Evolutionary conservation across 2,888 invertebrate species (phyloP).

Genomic region (Cataglyphis livida): DNA sequence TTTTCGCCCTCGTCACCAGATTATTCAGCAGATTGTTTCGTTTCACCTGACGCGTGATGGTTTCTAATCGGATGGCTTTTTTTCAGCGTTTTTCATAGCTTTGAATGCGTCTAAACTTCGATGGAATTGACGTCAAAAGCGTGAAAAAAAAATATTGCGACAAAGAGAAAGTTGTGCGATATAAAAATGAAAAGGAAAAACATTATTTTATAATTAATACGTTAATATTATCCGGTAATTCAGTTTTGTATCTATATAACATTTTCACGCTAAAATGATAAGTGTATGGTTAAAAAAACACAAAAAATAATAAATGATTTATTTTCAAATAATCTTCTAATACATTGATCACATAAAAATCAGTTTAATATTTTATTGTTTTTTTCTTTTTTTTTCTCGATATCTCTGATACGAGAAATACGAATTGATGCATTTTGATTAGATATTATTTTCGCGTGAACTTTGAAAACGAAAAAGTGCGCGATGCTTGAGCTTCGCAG

Average conservation of each 20-base stretch:
- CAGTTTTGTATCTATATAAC: neutral
- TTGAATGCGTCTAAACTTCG: neutral
- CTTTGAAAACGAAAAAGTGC: conserved; percentile 1
- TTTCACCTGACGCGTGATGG: conserved; percentile 65
- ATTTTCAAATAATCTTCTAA: neutral
- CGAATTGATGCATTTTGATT: conserved; percentile 47
- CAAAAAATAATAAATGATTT: neutral
- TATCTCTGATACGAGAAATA: conserved; percentile 9
- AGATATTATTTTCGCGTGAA: conserved; percentile 42
- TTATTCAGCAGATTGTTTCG: conserved; percentile 56
- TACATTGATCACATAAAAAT: neutral
- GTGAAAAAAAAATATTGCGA: neutral
- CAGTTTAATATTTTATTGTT: neutral
- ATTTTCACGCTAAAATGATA: neutral
- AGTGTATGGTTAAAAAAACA: neutral
- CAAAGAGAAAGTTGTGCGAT: neutral
- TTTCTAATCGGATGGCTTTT: conserved; percentile 72
- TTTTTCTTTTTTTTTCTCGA: neutral
- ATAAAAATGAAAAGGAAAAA: neutral
- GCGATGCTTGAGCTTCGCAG: conserved; percentile 20
- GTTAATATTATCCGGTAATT: neutral
- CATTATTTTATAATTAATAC: neutral
- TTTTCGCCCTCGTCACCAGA: conserved; percentile 44
- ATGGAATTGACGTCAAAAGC: neutral
- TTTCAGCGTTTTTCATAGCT: conserved; percentile 46